Evolutionary conservation across 2,797 vertebrate species (phyloP).

Genomic region (Channa striata): DNA sequence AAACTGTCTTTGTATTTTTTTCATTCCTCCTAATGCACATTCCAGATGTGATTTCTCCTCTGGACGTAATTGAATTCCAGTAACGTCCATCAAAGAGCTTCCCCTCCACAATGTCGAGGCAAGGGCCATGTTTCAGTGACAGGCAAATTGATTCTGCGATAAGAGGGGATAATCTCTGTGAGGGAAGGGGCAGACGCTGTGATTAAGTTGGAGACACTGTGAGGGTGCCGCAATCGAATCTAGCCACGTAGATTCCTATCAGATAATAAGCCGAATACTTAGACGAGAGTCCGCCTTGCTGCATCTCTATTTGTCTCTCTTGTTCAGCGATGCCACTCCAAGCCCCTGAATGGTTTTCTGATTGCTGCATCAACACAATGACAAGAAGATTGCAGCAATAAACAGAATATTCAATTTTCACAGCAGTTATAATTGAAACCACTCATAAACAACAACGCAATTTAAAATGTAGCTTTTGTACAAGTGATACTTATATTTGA

Average conservation of each 20-base stretch:
- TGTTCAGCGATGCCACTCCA: slow-evolving; percentile 33
- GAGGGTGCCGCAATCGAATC: slow-evolving; percentile 50
- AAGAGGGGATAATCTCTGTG: slow-evolving; percentile 51
- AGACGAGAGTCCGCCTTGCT: slow-evolving; percentile 37
- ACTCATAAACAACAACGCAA: slow-evolving; percentile 34
- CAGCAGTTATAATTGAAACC: slow-evolving; percentile 44
- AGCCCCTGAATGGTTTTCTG: slow-evolving; percentile 29
- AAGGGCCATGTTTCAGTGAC: slow-evolving; percentile 61
- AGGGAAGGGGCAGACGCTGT: slow-evolving; percentile 33
- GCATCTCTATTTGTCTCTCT: slow-evolving; percentile 32
- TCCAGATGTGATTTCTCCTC: slow-evolving; percentile 43
- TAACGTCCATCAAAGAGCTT: slow-evolving; percentile 69
- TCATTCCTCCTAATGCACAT: slow-evolving; percentile 16
- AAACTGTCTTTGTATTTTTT: slow-evolving; percentile 11
- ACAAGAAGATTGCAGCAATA: slow-evolving; percentile 18
- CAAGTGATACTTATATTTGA: neutral
- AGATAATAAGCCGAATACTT: slow-evolving; percentile 69
- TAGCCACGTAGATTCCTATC: slow-evolving; percentile 63
- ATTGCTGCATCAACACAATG: slow-evolving; percentile 44
- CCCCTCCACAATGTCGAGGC: slow-evolving; percentile 16
- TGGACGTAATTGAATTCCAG: slow-evolving; percentile 61
- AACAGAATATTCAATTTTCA: slow-evolving; percentile 36
- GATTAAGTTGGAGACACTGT: slow-evolving; percentile 68
- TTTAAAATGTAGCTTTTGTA: slow-evolving; percentile 11
- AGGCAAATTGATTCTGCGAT: slow-evolving; percentile 70